phyloP scores from a whole-genome alignment of 2,797 vertebrate genomes.

The Falco berigora region DNA sequence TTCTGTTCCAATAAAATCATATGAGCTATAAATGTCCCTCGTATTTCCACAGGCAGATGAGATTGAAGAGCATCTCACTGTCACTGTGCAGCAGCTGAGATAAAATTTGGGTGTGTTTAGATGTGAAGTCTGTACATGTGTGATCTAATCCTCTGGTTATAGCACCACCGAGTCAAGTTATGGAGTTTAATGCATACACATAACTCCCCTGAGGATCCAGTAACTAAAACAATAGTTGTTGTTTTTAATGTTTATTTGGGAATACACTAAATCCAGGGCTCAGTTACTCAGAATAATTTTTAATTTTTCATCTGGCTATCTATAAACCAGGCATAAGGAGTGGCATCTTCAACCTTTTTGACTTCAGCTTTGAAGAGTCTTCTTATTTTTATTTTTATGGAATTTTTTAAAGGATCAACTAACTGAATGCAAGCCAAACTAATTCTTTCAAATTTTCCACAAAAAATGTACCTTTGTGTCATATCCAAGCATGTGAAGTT shows the following conservation, averaged over 20 bases:
- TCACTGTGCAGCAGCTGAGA: background rate
- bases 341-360: background rate
- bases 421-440: background rate
- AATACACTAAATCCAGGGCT: background rate
- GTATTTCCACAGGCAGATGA: background rate
- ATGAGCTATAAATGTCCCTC: background rate
- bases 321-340: background rate
- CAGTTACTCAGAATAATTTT: background rate
- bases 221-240: slow-evolving; percentile 19
- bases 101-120: slow-evolving; percentile 1
- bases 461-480: background rate
- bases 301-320: background rate
- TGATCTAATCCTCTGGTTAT: background rate
- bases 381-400: background rate
- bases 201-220: background rate
- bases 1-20: background rate
- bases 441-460: background rate
- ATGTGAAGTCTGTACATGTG: background rate
- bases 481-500: slow-evolving; percentile 18
- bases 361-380: background rate
- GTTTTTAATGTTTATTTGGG: background rate
- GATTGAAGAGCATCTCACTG: background rate
- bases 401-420: background rate
- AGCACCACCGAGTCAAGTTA: background rate
- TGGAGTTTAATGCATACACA: background rate